Percentiles rank a stretch among this genome's conserved stretches.
These are phyloP conservation scores for Australoheros facetus DNA, from an alignment of 2,797 vertebrate species.

Conservation along the genomic window DNA sequence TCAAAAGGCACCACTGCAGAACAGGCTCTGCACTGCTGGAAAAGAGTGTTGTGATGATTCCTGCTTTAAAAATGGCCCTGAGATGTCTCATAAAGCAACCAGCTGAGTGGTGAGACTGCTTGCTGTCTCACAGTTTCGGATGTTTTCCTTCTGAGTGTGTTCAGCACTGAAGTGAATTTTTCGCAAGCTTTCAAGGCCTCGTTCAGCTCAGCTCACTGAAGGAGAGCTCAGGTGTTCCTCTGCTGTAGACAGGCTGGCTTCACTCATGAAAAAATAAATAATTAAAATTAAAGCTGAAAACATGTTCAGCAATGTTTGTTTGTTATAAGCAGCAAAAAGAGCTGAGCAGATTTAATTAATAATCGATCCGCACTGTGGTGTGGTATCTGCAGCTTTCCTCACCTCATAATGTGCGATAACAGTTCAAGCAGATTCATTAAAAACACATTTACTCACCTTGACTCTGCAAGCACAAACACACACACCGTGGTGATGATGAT, in stretches of 20 bases:
- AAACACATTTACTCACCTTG: constrained; percentile 29
- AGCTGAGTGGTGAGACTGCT: neutral
- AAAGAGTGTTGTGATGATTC: neutral
- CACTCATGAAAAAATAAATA: too few species aligned
- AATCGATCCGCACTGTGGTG: neutral
- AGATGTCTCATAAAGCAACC: neutral
- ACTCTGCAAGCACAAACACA: neutral
- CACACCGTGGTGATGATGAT: neutral
- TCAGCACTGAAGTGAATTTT: neutral
- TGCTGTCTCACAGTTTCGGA: rapidly evolving
- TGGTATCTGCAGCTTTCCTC: neutral
- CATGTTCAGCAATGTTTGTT: neutral
- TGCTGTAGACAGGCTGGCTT: neutral
- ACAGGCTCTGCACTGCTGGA: neutral
- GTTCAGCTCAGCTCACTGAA: neutral
- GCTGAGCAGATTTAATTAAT: constrained; percentile 26
- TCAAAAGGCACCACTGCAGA: too few species aligned
- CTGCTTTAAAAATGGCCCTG: neutral
- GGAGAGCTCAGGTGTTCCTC: neutral
- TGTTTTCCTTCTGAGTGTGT: neutral
- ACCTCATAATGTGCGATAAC: constrained; percentile 4
- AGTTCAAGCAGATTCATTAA: constrained; percentile 28
- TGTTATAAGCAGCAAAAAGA: neutral
- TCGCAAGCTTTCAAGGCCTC: neutral
- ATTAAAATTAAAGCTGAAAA: too few species aligned